These are phyloP conservation scores for Apostichopus californicus DNA, from an alignment of 35 echinoderm and acorn worm genomes.

Conservation along the genomic window DNA sequence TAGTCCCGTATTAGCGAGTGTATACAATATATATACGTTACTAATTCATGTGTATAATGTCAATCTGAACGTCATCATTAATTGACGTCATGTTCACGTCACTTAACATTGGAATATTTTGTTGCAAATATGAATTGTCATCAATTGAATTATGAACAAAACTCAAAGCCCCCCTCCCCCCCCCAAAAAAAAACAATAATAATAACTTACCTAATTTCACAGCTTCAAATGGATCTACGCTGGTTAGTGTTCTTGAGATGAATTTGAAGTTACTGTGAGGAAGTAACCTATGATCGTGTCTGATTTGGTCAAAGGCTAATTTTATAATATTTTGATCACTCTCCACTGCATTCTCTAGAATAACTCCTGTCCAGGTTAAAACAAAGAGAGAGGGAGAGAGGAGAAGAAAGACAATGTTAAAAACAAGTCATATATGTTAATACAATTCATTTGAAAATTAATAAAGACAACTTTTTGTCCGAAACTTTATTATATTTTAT, in stretches of 20 bases:
- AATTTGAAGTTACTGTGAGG: neutral
- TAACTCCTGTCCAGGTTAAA: neutral
- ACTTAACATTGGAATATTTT: no score
- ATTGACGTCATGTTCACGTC: no score
- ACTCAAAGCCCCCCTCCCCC: neutral
- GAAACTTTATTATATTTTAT: no score
- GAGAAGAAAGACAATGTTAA: no score
- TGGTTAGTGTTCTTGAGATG: conserved; percentile 9
- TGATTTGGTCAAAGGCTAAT: conserved; percentile 12
- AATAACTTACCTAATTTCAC: conserved; percentile 14
- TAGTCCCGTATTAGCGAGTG: no score
- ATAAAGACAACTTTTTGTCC: no score
- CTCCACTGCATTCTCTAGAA: neutral
- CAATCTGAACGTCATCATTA: no score
- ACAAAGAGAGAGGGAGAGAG: neutral
- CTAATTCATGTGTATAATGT: no score
- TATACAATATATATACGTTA: no score
- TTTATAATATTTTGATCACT: neutral
- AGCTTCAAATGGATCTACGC: conserved; percentile 21
- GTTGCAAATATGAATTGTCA: no score
- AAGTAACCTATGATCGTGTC: neutral
- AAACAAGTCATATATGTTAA: no score
- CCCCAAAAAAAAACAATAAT: neutral
- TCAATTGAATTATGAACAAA: neutral
- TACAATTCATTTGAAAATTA: no score